These are phyloP conservation scores for Phalacrocorax brasilianus DNA, from an alignment of 2,113 vertebrate species.

Conservation along the genomic window DNA sequence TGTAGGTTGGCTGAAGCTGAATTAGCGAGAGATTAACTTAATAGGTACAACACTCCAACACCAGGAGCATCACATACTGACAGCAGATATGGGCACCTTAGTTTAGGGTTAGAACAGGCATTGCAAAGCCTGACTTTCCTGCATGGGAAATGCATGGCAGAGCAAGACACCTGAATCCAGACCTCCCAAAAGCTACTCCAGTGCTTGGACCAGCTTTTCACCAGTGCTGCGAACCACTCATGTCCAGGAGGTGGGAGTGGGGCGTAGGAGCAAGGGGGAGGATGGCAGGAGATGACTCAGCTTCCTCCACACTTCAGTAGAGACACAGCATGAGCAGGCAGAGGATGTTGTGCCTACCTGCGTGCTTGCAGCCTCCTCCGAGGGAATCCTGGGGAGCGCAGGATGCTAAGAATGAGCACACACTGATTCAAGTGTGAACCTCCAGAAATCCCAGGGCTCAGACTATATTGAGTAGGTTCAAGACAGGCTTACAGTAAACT, in stretches of 20 bases:
- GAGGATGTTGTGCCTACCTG: not conserved
- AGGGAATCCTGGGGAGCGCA: not conserved
- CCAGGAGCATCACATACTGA: not conserved
- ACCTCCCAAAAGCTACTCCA: not conserved
- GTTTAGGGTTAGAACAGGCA: not conserved
- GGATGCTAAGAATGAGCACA: not conserved
- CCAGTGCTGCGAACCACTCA: not conserved
- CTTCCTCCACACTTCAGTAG: not conserved
- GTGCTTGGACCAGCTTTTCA: not conserved
- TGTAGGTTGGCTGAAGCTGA: not conserved
- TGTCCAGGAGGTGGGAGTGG: not conserved
- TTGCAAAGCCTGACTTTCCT: accelerated
- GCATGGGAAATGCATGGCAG: accelerated
- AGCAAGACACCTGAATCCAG: not conserved
- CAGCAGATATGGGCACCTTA: accelerated
- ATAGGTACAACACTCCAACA: not conserved
- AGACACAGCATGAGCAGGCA: not conserved
- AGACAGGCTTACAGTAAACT: not conserved
- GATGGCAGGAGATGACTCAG: not conserved
- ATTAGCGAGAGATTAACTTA: not conserved
- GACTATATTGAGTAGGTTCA: accelerated
- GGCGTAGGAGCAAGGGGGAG: not conserved
- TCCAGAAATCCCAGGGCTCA: not conserved
- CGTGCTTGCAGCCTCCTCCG: not conserved
- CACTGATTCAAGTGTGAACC: not conserved